Evolutionary conservation across 2,888 invertebrate genomes (phyloP).

Genomic region (Psylliodes chrysocephalus): DNA sequence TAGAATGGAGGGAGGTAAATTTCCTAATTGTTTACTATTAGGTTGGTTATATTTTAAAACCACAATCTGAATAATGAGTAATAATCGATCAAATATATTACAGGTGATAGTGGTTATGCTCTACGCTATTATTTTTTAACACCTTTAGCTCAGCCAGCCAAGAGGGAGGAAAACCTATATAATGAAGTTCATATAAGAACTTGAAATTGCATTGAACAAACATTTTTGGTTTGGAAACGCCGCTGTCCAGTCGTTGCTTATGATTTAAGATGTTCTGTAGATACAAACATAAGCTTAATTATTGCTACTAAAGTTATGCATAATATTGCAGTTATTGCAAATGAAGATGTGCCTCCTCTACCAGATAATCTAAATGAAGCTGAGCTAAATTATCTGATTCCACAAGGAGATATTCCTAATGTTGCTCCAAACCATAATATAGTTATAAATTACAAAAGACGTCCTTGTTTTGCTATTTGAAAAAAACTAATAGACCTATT

Average conservation of each 20-base stretch:
- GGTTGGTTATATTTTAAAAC: too few species aligned
- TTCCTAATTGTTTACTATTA: slow-evolving; percentile 15
- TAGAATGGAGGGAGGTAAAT: slow-evolving; percentile 19
- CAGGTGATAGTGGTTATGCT: slow-evolving; percentile 44
- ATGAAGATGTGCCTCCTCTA: slow-evolving; percentile 33
- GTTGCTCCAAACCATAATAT: neutral
- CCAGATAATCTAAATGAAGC: slow-evolving; percentile 24
- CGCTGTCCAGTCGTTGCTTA: slow-evolving; percentile 42
- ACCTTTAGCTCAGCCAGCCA: slow-evolving; percentile 43
- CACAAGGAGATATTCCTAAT: neutral
- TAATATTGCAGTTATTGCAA: slow-evolving; percentile 38
- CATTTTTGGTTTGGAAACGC: slow-evolving; percentile 43
- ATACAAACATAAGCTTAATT: slow-evolving; percentile 36
- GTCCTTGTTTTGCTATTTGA: too few species aligned
- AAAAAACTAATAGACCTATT: too few species aligned
- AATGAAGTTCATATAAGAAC: slow-evolving; percentile 47
- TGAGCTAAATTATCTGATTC: neutral
- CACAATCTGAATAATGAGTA: too few species aligned
- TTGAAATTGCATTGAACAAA: slow-evolving; percentile 38
- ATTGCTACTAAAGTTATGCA: slow-evolving; percentile 44
- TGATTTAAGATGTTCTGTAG: slow-evolving; percentile 35
- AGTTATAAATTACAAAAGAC: neutral
- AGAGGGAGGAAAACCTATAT: slow-evolving; percentile 39
- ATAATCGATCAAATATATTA: slow-evolving; percentile 1
- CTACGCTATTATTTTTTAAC: slow-evolving; percentile 38